Base-by-base conservation (phyloP, 2,888 invertebrate species). In the Caenorhabditis sp. region DNA sequence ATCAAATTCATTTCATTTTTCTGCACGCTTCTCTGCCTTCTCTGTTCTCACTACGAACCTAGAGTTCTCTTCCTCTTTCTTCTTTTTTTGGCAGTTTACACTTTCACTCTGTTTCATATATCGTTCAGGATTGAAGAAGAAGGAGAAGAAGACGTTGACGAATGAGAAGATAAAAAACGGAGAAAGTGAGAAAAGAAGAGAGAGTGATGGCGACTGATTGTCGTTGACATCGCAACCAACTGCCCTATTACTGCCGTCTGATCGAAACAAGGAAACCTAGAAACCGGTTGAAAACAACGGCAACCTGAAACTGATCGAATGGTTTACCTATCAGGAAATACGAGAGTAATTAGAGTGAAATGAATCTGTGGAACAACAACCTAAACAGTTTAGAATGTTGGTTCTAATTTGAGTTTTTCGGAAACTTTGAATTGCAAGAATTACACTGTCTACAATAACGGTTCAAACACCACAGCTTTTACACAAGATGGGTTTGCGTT, bases 221-320 rank as follows among this genome's bases (percentile, higher is more conserved):
- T 79, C 79, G 79, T 70, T 79, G 79, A 79, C 79, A 70, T 79
- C 61, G 70, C 70, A 14, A 59, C 24, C 44, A 47, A 35, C 56
- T 64, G 63, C 63, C 70, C 79, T 70, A 70, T 79, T 70, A 70
- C 79, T 79, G 79, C 79, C 72, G 63, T 64, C 44, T 56, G 64
- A 69, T 77, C 54, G 64, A 64, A 79, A 56, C 41, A 64, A 63
- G n/a, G 28, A 54, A 49, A 31, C 6, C 24, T 31, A 28, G 26
- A 79, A 79, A 79, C 79, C 79, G 79, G 79, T 79, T 79, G 63
- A 70, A 68, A 79, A 79, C 69, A 79, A 79, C 70, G 56, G 72
- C 79, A 64, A 64, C 63, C 64, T 70, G 79, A 64, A 77, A 63
- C 19, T 19, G 77, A 69, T 75, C 63, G 72, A 64, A 79, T 56